A percentile compares a stretch with the other conserved stretches of the same genome.
Conservation (phyloP, 2,113 vertebrate species). For the Helogale parvula region DNA sequence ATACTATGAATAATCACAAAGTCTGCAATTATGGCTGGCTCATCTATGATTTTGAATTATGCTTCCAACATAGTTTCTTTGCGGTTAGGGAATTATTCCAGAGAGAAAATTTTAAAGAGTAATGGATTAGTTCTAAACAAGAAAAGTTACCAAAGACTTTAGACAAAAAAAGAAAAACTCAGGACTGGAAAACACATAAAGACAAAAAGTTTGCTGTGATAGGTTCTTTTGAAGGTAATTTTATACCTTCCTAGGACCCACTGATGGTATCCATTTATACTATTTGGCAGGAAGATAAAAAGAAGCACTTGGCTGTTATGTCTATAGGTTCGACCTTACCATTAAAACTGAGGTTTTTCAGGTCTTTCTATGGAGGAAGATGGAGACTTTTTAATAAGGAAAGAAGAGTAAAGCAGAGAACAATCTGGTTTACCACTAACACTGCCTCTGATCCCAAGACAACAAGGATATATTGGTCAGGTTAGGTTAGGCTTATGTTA, state of each 20-base stretch:
- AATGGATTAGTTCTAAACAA: background rate
- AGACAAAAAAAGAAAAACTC: constrained; percentile 9
- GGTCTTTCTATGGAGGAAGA: background rate
- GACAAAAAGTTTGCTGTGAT: background rate
- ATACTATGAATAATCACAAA: background rate
- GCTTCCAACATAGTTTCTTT: background rate
- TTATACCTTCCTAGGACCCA: background rate
- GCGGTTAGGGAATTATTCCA: background rate
- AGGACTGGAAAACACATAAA: background rate
- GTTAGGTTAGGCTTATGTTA: background rate
- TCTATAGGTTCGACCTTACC: background rate
- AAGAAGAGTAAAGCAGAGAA: background rate
- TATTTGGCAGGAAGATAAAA: constrained; percentile 10
- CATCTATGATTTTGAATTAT: constrained; percentile 12
- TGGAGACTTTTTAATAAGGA: background rate
- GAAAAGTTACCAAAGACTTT: background rate
- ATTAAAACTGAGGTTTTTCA: background rate
- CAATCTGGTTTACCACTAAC: background rate
- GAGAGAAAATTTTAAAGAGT: background rate
- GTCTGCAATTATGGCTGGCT: background rate
- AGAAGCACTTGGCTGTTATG: background rate
- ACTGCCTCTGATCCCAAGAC: background rate
- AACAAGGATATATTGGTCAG: background rate
- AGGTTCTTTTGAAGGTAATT: background rate
- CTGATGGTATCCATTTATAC: background rate